Percentiles rank a stretch among this genome's conserved stretches.
These are phyloP conservation scores for Pterocles orientalis DNA, from an alignment of 2,113 vertebrate species.

Conservation along the genomic window DNA sequence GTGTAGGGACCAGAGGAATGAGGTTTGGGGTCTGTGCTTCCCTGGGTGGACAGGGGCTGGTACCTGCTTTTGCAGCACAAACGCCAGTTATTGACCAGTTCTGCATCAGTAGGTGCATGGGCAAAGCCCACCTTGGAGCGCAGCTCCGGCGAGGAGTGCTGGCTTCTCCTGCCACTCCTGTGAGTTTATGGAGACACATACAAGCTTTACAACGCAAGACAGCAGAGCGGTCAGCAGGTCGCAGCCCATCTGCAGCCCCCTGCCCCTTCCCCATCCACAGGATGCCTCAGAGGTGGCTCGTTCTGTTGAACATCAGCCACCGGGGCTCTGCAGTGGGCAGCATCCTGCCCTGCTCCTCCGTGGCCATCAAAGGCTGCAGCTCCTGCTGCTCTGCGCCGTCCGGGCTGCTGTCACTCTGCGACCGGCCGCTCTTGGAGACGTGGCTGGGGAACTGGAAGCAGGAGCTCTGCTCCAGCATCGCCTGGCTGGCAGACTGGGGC, in stretches of 20 bases:
- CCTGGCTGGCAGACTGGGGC: conserved; percentile 55
- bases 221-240: not conserved
- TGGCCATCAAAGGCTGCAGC: conserved; percentile 87
- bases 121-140: not conserved
- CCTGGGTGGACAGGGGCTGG: not conserved
- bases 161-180: not conserved
- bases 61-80: not conserved
- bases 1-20: not conserved
- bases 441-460: conserved; percentile 80
- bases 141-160: not conserved
- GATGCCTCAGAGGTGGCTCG: conserved; percentile 74
- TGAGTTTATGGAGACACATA: not conserved
- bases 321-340: conserved; percentile 51
- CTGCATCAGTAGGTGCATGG: not conserved
- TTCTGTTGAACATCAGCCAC: conserved; percentile 78
- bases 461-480: conserved; percentile 48
- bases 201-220: not conserved
- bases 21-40: not conserved
- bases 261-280: not conserved
- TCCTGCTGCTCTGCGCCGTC: conserved; percentile 78
- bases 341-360: conserved; percentile 67
- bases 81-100: not conserved
- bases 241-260: not conserved
- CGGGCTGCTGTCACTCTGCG: conserved; percentile 73
- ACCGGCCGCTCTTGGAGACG: conserved; percentile 63